Percentiles rank a stretch among this genome's conserved stretches.
Evolutionary conservation across 2,888 invertebrate genomes (phyloP).

Genomic region (Drosophila birchii): DNA sequence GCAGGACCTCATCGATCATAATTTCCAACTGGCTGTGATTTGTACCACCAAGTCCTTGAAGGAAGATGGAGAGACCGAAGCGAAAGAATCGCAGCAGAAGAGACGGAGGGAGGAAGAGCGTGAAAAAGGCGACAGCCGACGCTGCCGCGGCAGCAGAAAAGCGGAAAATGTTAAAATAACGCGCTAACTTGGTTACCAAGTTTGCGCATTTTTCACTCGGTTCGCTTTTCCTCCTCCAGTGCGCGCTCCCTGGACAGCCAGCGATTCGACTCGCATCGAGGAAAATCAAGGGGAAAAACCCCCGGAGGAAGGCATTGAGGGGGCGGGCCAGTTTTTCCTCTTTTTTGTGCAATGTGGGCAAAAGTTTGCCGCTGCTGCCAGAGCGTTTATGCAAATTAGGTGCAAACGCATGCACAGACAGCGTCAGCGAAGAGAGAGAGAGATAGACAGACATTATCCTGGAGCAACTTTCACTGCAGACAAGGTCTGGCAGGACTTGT

Average conservation of each 20-base stretch:
- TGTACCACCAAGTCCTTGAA: constrained; percentile 73
- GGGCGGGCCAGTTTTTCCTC: constrained; percentile 50
- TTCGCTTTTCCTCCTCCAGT: constrained; percentile 44
- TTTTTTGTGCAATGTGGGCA: constrained; percentile 77
- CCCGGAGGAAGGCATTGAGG: background rate
- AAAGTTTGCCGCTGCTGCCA: constrained; percentile 76
- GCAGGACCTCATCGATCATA: constrained; percentile 73
- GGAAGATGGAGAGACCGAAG: constrained; percentile 31
- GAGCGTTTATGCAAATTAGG: constrained; percentile 80
- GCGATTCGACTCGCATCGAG: constrained; percentile 45
- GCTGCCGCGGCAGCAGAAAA: constrained; percentile 59
- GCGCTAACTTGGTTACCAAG: constrained; percentile 81
- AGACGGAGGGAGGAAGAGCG: constrained; percentile 21
- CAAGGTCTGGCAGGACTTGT: constrained; percentile 45
- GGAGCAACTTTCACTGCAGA: constrained; percentile 72
- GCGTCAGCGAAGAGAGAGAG: constrained; percentile 30
- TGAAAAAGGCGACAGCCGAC: constrained; percentile 52
- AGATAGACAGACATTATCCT: constrained; percentile 77
- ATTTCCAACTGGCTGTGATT: constrained; percentile 73
- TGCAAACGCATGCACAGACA: constrained; percentile 71
- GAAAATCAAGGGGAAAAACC: constrained; percentile 13
- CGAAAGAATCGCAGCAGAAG: background rate
- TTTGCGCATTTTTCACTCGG: constrained; percentile 81
- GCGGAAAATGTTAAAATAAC: constrained; percentile 79
- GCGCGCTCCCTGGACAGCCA: constrained; percentile 16